Conservation (phyloP, 2,113 vertebrate species). For the Mormoops blainvillei region DNA sequence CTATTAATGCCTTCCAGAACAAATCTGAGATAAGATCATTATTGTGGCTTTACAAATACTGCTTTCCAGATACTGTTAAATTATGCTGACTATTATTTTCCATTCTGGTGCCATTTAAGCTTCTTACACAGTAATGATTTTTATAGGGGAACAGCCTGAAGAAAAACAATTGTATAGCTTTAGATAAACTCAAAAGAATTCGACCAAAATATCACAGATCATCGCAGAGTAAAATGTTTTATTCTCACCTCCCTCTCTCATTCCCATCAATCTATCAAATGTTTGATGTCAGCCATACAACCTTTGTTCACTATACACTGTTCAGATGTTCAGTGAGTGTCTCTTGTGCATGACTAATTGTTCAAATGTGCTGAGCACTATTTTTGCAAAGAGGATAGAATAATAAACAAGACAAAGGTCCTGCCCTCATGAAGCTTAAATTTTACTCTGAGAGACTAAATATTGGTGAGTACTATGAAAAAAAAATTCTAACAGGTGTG, state of each 20-base stretch:
- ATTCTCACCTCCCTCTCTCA: neutral
- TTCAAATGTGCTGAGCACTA: neutral
- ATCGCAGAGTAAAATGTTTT: neutral
- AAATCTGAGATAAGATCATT: slow-evolving; percentile 45
- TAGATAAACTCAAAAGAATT: slow-evolving; percentile 32
- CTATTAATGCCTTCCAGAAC: slow-evolving; percentile 53
- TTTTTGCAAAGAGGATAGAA: neutral
- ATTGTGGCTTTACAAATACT: slow-evolving; percentile 44
- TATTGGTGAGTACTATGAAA: neutral
- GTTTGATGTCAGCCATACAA: neutral
- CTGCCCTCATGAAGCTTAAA: neutral
- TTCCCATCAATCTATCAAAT: neutral
- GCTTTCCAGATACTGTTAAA: slow-evolving; percentile 30
- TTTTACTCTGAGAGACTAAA: neutral
- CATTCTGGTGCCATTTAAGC: slow-evolving; percentile 29
- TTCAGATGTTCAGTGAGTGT: neutral
- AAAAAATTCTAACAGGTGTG: neutral
- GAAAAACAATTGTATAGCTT: slow-evolving; percentile 26
- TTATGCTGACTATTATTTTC: slow-evolving; percentile 63
- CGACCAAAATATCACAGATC: neutral
- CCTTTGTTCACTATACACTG: neutral
- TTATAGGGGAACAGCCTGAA: slow-evolving; percentile 56
- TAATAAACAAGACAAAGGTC: neutral
- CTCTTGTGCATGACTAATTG: neutral
- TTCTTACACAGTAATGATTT: slow-evolving; percentile 51